Evolutionary conservation across 2,888 invertebrate species (phyloP).

Genomic region (Rhaphigaster nebulosa): DNA sequence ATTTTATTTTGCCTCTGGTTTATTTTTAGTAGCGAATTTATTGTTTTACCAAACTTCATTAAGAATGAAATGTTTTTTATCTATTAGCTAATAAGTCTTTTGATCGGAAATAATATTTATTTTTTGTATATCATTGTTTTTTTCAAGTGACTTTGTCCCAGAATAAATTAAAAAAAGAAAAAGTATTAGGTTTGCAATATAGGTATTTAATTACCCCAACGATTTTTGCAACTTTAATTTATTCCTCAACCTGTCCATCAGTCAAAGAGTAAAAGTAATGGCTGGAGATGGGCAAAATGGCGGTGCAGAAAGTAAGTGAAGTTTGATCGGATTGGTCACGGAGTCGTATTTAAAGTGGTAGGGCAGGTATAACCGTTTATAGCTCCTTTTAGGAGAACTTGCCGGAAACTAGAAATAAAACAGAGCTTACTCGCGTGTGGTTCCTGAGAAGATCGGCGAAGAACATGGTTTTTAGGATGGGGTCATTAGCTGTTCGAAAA

Average conservation of each 20-base stretch:
- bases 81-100: too few relatives aligned
- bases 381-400: neutral
- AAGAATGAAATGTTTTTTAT: too few relatives aligned
- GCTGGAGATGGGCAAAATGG: neutral
- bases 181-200: too few relatives aligned
- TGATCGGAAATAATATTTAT: too few relatives aligned
- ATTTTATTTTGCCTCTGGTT: too few relatives aligned
- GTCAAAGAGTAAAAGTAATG: neutral
- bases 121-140: too few relatives aligned
- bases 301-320: neutral
- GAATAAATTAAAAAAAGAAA: too few relatives aligned
- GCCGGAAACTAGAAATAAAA: slow-evolving; percentile 52
- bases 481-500: neutral
- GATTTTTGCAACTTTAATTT: neutral
- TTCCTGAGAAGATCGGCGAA: neutral
- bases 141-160: too few relatives aligned
- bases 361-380: neutral
- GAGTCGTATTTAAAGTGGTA: neutral
- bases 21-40: too few relatives aligned
- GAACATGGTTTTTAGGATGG: neutral
- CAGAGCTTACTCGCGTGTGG: slow-evolving; percentile 41
- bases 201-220: too few relatives aligned
- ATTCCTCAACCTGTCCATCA: neutral
- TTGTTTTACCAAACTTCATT: too few relatives aligned
- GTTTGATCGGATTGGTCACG: neutral